Evolutionary conservation across 2,888 invertebrate genomes (phyloP).

Genomic region (Tachystola acroxantha): DNA sequence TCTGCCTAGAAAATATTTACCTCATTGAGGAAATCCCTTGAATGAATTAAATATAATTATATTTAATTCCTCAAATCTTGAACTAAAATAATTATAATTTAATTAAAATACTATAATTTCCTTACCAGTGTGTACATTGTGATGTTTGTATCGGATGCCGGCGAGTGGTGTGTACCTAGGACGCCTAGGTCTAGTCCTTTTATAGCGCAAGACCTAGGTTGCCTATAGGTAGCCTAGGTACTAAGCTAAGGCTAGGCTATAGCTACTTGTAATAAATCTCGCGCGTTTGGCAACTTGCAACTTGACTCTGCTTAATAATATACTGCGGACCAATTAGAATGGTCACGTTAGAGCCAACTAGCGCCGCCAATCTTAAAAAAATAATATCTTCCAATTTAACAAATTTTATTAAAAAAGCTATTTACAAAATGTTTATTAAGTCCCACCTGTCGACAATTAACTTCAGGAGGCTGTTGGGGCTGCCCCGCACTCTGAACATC

Average conservation of each 20-base stretch:
- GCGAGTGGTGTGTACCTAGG: neutral
- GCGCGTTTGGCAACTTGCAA: constrained; percentile 53
- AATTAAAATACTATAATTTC: constrained; percentile 1
- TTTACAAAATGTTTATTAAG: no score
- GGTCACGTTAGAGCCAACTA: no score
- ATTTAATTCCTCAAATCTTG: no score
- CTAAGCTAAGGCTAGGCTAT: constrained; percentile 44
- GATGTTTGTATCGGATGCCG: constrained; percentile 20
- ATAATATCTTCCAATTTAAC: no score
- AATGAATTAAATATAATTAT: no score
- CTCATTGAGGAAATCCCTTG: no score
- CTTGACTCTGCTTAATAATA: constrained; percentile 15
- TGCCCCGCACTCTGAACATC: no score
- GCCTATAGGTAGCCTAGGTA: constrained; percentile 41
- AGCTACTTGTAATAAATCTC: constrained; percentile 53
- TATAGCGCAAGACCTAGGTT: constrained; percentile 26
- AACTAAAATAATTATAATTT: neutral
- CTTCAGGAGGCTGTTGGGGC: no score
- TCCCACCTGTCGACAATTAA: no score
- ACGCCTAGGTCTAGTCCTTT: constrained; percentile 24
- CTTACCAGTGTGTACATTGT: constrained; percentile 58
- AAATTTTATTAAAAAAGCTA: no score
- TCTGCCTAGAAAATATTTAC: no score
- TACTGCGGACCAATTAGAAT: neutral
- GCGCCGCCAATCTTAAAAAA: no score